Conservation (phyloP, 23 tunicate species). For the Styela plicata region DNA sequence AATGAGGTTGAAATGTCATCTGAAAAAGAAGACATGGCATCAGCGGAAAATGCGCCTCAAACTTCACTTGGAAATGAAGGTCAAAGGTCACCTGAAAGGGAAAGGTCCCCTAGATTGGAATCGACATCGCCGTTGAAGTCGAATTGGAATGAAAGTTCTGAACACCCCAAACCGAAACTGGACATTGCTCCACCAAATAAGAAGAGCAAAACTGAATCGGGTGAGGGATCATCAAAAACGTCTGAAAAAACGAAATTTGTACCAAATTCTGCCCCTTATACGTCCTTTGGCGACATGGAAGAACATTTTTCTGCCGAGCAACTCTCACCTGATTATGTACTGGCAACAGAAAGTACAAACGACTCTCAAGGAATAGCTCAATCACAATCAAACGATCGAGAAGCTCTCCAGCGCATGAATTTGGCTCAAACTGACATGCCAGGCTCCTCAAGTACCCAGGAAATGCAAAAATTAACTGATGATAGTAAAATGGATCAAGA, state of each 20-base stretch:
- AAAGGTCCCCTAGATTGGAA: neutral
- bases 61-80: too few species aligned
- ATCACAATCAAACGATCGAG: too few species aligned
- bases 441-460: too few species aligned
- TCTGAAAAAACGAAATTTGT: neutral
- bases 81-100: neutral
- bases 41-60: too few species aligned
- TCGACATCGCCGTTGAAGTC: neutral
- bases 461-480: too few species aligned
- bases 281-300: neutral
- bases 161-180: neutral
- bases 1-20: too few species aligned
- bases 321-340: neutral
- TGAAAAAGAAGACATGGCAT: too few species aligned
- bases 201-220: neutral
- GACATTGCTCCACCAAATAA: neutral
- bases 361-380: too few species aligned
- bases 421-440: too few species aligned
- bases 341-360: neutral
- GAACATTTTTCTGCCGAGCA: neutral
- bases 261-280: neutral
- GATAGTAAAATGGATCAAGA: too few species aligned
- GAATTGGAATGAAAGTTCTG: neutral
- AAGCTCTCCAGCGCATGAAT: too few species aligned
- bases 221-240: neutral